These are phyloP conservation scores for Crotalus helleri DNA, from an alignment of 2,113 vertebrate species.

Conservation along the genomic window DNA sequence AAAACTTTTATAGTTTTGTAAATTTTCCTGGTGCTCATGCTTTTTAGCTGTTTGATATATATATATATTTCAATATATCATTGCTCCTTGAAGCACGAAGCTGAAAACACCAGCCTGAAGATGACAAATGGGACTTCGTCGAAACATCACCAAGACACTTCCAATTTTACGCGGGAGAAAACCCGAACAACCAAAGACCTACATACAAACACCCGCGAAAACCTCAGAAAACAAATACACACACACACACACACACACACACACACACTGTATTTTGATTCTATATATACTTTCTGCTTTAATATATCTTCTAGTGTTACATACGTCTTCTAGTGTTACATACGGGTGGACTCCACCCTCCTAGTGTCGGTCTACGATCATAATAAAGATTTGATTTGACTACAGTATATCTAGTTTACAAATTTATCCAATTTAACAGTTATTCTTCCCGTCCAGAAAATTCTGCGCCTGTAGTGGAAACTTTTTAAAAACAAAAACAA, in stretches of 20 bases:
- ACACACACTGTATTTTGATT: neutral
- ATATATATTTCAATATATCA: too few relatives aligned
- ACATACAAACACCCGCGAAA: too few relatives aligned
- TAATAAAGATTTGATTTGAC: neutral
- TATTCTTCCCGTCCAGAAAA: neutral
- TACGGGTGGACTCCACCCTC: neutral
- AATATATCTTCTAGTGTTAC: neutral
- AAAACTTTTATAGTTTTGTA: too few relatives aligned
- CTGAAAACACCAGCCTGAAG: too few relatives aligned
- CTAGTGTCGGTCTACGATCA: neutral
- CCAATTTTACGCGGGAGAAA: too few relatives aligned
- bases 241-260: too few relatives aligned
- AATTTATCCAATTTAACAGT: neutral
- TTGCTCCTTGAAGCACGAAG: too few relatives aligned
- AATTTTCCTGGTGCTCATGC: too few relatives aligned
- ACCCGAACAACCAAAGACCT: neutral
- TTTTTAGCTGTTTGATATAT: too few relatives aligned
- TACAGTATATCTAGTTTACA: neutral
- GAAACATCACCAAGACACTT: too few relatives aligned
- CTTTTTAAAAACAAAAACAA: neutral
- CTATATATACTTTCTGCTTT: neutral
- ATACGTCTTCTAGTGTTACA: neutral
- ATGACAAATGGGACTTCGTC: too few relatives aligned
- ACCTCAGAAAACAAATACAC: too few relatives aligned
- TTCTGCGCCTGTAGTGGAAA: neutral